phyloP scores from a whole-genome alignment of 2,113 vertebrate species.

The Amazona vittata region DNA sequence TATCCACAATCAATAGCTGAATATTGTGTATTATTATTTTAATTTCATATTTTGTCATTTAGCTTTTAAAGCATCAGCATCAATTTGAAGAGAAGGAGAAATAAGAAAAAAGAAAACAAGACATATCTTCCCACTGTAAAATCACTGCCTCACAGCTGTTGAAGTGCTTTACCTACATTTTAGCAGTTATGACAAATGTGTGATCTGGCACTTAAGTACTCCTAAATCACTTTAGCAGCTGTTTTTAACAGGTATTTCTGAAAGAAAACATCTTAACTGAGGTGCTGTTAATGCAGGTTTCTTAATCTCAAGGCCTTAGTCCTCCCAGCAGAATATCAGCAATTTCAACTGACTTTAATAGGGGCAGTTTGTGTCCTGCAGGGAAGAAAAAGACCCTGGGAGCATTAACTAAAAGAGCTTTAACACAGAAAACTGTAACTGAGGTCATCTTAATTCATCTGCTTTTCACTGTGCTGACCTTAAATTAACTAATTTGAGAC shows the following conservation, averaged over 20 bases:
- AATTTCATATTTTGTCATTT: neutral
- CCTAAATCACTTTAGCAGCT: conserved; percentile 19
- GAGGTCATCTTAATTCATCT: conserved; percentile 47
- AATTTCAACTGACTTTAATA: conserved; percentile 35
- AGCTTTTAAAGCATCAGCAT: neutral
- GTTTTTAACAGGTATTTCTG: neutral
- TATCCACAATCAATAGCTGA: neutral
- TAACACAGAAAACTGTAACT: conserved; percentile 20
- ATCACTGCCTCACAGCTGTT: neutral
- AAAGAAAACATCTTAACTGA: neutral
- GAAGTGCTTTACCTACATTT: neutral
- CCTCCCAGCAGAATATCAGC: conserved; percentile 8
- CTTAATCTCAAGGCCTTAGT: conserved; percentile 15
- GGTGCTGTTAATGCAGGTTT: neutral
- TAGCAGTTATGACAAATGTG: neutral
- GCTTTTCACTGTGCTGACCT: conserved; percentile 14
- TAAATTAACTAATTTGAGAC: conserved; percentile 53
- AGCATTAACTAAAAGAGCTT: conserved; percentile 39
- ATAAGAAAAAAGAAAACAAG: neutral
- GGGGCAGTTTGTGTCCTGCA: conserved; percentile 37
- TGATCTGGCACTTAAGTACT: neutral
- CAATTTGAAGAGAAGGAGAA: neutral
- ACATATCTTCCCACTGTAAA: neutral
- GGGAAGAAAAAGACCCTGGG: conserved; percentile 30
- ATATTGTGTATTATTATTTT: neutral